Base-by-base conservation (phyloP, 2,113 vertebrate genomes). In the Fregata magnificens region DNA sequence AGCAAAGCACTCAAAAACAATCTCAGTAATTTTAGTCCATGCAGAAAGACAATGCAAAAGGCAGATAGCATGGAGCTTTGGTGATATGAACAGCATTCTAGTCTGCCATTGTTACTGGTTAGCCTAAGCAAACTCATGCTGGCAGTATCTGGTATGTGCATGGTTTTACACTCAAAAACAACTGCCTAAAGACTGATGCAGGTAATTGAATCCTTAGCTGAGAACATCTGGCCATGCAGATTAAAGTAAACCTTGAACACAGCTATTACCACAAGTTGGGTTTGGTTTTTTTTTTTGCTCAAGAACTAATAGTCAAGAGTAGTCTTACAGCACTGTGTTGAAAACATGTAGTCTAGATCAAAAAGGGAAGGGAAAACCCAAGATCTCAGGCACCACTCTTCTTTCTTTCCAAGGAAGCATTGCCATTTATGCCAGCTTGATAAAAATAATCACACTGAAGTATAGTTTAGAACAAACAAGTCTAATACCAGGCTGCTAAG, bases 51-150 rank as follows among this genome's bases (percentile, higher is more conserved):
- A 49, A 20, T 0, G 3, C 29, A 67, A 65, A 61, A 91, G 70
- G n/a, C 18, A 31, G 4, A 58, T 0, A 53, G 34, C 1, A 2
- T 6, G 25, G 40, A 66, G 38, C 40, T 91, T 65, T 7, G 34
- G 28, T 38, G 63, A 61, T 47, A 55, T 0, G n/a, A 82, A 66
- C n/a, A 58, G 42, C 25, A 52, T 28, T 42, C 34, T 17, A 52
- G 47, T 66, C 59, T 87, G 45, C 26, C 80, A 45, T 34, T 40
- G 36, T 7, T 52, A n/a, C 56, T 40, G 70, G 16, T 17, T 21
- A 61, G 12, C 44, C 22, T 52, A 36, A 84, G 69, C 42, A 91
- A 74, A 58, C 31, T 63, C 32, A 4, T 11, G 29, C 7, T 50
- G 45, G 24, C 40, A 65, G 47, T 13, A 59, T 15, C 15, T 70